Evolutionary conservation across 2,113 vertebrate genomes (phyloP), one percentile per base, ranked within the genome.

Genomic region (Pungitius pungitius): DNA sequence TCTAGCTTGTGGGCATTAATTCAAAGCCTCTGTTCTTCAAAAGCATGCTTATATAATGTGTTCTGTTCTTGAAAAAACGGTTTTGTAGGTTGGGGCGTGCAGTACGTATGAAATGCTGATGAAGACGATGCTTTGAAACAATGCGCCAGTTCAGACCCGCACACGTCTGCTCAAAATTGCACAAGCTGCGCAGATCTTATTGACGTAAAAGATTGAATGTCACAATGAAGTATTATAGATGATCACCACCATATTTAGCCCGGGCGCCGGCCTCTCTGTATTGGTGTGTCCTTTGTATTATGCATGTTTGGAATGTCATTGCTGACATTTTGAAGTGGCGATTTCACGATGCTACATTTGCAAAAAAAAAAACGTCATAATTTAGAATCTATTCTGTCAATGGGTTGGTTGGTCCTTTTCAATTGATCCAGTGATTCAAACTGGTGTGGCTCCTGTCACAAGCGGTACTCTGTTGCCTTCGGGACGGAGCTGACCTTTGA

Each of bases 1-100:
- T 62, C 55, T 2, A 10, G 40, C 80, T 68, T 67, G 1, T 2
- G 69, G 77, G 40, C 62, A 57, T 81, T 47, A 60, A 75, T 75
- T 73, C 61, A 77, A 73, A 78, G 57, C 63, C 15, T 20, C 37
- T n/a, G 42, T 24, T 78, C 74, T 81, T 85, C 64, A 85, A 73
- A 82, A 66, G 33, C 51, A 57, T 30, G 64, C 68, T 59, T 72
- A 47, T 68, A 33, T 15, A 20, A 22, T n/a, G 18, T 8, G 49
- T 68, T 42, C 73, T 83, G 62, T 61, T 69, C 76, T 73, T 80
- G 39, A 56, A 43, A 77, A 84, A 61, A 63, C 45, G 58, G 68
- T 81, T 85, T 85, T 66, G 51, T 26, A 55, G 8, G 68, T 78
- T n/a, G 7, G 62, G 4, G 39, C 0, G 8, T 65, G 12, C 45